Base-by-base conservation (phyloP, 2,797 vertebrate species). In the Enteromius mattozi region DNA sequence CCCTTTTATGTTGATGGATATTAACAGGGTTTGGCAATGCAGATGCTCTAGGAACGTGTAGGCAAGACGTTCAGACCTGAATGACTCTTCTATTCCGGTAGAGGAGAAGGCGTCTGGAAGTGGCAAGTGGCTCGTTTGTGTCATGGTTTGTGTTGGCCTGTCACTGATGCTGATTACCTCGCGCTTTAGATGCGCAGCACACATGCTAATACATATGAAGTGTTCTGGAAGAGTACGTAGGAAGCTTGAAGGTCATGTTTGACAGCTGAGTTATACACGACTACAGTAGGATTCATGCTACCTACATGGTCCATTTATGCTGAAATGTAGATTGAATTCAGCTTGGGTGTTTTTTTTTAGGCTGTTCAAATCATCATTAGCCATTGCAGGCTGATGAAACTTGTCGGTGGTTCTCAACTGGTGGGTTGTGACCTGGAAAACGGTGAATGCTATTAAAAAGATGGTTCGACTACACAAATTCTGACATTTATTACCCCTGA, bases 191-290 rank as follows among this genome's bases (percentile, higher is more conserved):
- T 19, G 35, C 33, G 27, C 40, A 3, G 13, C 76, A 33, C 51
- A 78, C 5, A 66, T 6, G 82, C 37, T 70, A 30, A 78, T 35
- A 13, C 10, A 33, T 45, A 45, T 78, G 40, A 71, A 78, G 40
- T 3, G 3, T 33, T 78, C 37, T 69, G 35, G 17, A 42, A 21
- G 47, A 33, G 47, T 30, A 68, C 14, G 63, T 78, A 69, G 76
- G 66, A 84, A 78, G 66, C 54, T 49, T 78, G 75, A 78, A 84
- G 82, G 66, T 84, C 54, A 37, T 35, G 54, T 78, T 84, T 78
- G 76, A 78, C 74, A 68, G 49, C 33, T 69, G 82, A 77, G 56
- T 69, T 77, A 68, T 42, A 54, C 1, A 3, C 17, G 19, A 49
- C 45, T 51, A 37, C 59, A 14, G 45, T 68, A 61, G 75, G 37